A percentile compares a stretch with the other conserved stretches of the same genome.
Conservation (phyloP, 2,888 invertebrate species). For the Phania funesta region DNA sequence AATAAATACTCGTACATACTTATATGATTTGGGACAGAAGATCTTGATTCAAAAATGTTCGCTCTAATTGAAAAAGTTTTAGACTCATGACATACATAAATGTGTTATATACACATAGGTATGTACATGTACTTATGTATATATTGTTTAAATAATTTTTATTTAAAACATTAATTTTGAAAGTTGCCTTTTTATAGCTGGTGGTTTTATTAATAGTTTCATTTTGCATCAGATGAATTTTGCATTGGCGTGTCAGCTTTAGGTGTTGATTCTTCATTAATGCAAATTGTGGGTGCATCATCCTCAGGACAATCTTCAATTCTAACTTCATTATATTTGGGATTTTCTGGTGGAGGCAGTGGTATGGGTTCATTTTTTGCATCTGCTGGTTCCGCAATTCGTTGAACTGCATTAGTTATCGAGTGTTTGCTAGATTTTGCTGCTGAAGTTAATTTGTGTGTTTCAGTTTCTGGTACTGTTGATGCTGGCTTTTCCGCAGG, state of each 20-base stretch:
- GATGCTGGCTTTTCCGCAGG: background rate
- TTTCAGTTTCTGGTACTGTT: background rate
- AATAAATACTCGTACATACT: too few species aligned
- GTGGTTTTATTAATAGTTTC: constrained; percentile 20
- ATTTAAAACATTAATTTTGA: constrained; percentile 71
- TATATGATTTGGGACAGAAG: too few species aligned
- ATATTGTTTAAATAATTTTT: constrained; percentile 72
- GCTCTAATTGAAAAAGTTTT: too few species aligned
- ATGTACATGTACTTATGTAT: constrained; percentile 45
- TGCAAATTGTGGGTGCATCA: constrained; percentile 27
- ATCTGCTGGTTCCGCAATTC: constrained; percentile 70
- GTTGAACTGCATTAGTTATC: constrained; percentile 16
- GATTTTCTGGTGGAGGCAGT: constrained; percentile 75
- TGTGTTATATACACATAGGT: background rate
- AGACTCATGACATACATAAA: too few species aligned
- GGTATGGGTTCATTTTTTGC: constrained; percentile 77
- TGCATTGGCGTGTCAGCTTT: constrained; percentile 13
- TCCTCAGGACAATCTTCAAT: constrained; percentile 67
- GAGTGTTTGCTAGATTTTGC: constrained; percentile 59
- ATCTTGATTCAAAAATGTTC: too few species aligned
- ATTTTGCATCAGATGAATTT: constrained; percentile 67
- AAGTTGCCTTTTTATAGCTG: constrained; percentile 52
- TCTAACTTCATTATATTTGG: constrained; percentile 59
- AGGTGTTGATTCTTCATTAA: constrained; percentile 34
- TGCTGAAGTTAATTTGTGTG: constrained; percentile 48